These are phyloP conservation scores for Zosterops japonicus DNA, from an alignment of 2,113 vertebrate species.

Conservation along the genomic window DNA sequence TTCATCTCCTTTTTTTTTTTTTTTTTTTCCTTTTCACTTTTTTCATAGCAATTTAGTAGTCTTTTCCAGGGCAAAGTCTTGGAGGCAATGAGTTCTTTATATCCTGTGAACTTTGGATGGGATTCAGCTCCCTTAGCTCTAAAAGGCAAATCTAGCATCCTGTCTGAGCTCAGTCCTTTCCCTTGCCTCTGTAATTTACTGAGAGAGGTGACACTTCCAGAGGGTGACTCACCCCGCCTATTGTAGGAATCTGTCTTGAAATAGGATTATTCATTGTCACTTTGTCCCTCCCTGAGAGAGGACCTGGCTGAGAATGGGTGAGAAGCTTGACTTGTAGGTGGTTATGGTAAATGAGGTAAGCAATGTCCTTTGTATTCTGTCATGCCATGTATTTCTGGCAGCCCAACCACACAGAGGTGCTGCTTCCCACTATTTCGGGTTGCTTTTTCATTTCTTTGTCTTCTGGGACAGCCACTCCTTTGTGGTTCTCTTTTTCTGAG, in stretches of 20 bases:
- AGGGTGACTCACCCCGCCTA: neutral
- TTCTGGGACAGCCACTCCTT: neutral
- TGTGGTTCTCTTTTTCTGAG: neutral
- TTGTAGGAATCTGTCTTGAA: neutral
- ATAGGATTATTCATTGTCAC: neutral
- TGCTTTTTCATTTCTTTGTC: neutral
- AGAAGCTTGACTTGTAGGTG: neutral
- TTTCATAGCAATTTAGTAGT: neutral
- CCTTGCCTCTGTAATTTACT: neutral
- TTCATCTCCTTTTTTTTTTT: neutral
- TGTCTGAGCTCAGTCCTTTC: neutral
- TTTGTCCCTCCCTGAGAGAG: neutral
- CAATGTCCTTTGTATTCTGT: neutral
- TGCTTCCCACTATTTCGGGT: neutral
- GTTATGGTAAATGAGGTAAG: neutral
- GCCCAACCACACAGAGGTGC: neutral
- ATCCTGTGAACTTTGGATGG: neutral
- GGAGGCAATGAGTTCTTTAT: slow-evolving; percentile 30
- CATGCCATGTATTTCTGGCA: neutral
- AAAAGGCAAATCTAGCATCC: slow-evolving; percentile 2
- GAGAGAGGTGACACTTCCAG: slow-evolving; percentile 9
- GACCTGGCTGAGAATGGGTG: neutral
- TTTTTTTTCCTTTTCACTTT: neutral
- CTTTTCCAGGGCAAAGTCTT: neutral
- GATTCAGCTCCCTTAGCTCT: slow-evolving; percentile 12